Evolutionary conservation across 1,140 invertebrate genomes (phyloP).

Genomic region (Ctenoplectra terminalis): DNA sequence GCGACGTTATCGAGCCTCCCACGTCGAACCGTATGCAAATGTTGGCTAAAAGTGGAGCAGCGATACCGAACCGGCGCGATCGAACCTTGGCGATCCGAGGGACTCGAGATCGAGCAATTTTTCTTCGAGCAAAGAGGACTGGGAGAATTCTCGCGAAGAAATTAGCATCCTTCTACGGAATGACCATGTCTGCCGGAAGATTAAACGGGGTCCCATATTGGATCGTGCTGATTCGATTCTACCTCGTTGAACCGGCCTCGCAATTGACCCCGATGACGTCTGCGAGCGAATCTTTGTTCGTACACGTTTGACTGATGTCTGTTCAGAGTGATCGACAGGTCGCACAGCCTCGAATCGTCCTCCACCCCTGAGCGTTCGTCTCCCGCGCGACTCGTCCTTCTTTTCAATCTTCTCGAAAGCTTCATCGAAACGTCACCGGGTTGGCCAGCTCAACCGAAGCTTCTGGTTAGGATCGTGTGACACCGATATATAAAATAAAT

Average conservation of each 20-base stretch:
- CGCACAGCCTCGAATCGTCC: neutral
- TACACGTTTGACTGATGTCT: conserved; percentile 39
- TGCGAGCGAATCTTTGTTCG: conserved; percentile 30
- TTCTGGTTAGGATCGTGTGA: neutral
- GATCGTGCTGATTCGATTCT: conserved; percentile 46
- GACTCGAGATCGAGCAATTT: too few species aligned
- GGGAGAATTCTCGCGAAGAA: too few species aligned
- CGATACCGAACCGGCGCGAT: too few species aligned
- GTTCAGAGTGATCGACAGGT: conserved; percentile 37
- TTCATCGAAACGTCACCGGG: conserved; percentile 22
- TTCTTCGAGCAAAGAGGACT: too few species aligned
- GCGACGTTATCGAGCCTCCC: too few species aligned
- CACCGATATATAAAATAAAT: neutral
- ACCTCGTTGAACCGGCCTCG: conserved; percentile 20
- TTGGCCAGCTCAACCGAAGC: neutral
- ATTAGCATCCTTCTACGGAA: too few species aligned
- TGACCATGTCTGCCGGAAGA: too few species aligned
- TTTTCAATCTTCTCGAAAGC: conserved; percentile 22
- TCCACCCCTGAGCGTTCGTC: neutral
- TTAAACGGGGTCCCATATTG: too few species aligned
- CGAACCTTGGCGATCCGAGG: too few species aligned
- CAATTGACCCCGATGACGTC: conserved; percentile 47
- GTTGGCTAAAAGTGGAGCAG: too few species aligned
- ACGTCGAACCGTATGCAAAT: too few species aligned
- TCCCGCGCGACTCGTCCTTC: neutral